These are phyloP conservation scores for Auanema sp. DNA, from an alignment of 2,888 invertebrate species.

Conservation along the genomic window DNA sequence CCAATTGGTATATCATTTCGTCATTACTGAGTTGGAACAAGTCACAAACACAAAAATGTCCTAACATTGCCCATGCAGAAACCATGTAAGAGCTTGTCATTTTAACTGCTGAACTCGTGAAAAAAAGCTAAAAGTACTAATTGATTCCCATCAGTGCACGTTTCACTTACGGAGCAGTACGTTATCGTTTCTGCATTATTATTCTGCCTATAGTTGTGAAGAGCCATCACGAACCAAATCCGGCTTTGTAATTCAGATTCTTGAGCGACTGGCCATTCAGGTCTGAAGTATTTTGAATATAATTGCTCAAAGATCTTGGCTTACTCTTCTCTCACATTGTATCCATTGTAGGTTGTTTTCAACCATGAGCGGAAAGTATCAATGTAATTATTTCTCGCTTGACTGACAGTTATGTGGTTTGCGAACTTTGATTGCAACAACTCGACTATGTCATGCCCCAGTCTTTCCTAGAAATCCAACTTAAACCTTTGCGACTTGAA, in stretches of 20 bases:
- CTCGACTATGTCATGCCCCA: conserved; percentile 33
- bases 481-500: background rate
- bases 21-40: conserved; percentile 26
- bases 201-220: conserved; percentile 22
- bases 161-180: conserved; percentile 9
- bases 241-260: conserved; percentile 23
- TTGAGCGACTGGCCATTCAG: background rate
- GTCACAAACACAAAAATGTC: conserved; percentile 25
- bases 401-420: conserved; percentile 18
- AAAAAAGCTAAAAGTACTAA: conserved; percentile 14
- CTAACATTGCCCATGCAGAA: conserved; percentile 42
- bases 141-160: background rate
- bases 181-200: conserved; percentile 17
- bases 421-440: conserved; percentile 28
- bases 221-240: conserved; percentile 37
- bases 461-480: conserved; percentile 19
- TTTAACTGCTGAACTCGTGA: conserved; percentile 18
- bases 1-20: conserved; percentile 28
- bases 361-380: conserved; percentile 24
- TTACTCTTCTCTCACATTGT: background rate
- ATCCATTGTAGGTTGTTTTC: background rate
- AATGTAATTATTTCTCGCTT: conserved; percentile 17
- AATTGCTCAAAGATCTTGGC: background rate
- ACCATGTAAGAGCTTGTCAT: conserved; percentile 19
- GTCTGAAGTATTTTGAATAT: background rate